A percentile compares a stretch with the other conserved stretches of the same genome.
These are phyloP conservation scores for Coluber constrictor DNA, from an alignment of 2,797 vertebrate genomes.

Conservation along the genomic window DNA sequence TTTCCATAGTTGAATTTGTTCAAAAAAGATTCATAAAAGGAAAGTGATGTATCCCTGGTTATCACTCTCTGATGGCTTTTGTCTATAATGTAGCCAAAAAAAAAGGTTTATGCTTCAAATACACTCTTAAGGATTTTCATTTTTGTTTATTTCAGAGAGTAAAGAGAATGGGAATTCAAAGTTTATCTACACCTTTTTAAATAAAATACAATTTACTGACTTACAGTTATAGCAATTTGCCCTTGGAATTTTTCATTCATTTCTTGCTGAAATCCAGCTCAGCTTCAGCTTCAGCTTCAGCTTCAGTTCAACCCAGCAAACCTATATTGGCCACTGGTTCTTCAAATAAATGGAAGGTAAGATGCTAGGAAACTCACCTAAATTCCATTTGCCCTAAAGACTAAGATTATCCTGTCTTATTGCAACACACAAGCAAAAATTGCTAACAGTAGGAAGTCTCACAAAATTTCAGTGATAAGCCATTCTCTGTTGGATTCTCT, in stretches of 20 bases:
- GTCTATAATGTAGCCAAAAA: constrained; percentile 20
- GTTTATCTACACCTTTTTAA: constrained; percentile 55
- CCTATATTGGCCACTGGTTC: constrained; percentile 40
- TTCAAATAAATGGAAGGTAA: constrained; percentile 41
- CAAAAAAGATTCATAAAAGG: constrained; percentile 48
- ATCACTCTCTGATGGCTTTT: constrained; percentile 31
- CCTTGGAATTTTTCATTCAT: constrained; percentile 55
- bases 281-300: constrained; percentile 45
- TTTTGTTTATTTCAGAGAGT: constrained; percentile 59
- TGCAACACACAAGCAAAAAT: constrained; percentile 46
- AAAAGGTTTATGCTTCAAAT: constrained; percentile 60
- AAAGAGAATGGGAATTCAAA: constrained; percentile 41
- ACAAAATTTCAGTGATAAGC: constrained; percentile 44
- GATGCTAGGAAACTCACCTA: constrained; percentile 44
- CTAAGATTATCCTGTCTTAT: constrained; percentile 54
- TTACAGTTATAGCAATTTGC: constrained; percentile 25
- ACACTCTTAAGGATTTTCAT: constrained; percentile 59
- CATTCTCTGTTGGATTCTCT: constrained; percentile 29
- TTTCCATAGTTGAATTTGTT: constrained; percentile 47
- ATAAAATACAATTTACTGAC: constrained; percentile 52
- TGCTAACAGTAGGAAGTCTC: constrained; percentile 48
- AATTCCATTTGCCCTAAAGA: constrained; percentile 53
- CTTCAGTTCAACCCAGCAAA: constrained; percentile 53
- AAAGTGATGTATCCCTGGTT: constrained; percentile 55
- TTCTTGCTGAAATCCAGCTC: constrained; percentile 58